A percentile compares a stretch with the other conserved stretches of the same genome.
Evolutionary conservation across 2,888 invertebrate species (phyloP).

Genomic region (Sminthurides aquaticus): DNA sequence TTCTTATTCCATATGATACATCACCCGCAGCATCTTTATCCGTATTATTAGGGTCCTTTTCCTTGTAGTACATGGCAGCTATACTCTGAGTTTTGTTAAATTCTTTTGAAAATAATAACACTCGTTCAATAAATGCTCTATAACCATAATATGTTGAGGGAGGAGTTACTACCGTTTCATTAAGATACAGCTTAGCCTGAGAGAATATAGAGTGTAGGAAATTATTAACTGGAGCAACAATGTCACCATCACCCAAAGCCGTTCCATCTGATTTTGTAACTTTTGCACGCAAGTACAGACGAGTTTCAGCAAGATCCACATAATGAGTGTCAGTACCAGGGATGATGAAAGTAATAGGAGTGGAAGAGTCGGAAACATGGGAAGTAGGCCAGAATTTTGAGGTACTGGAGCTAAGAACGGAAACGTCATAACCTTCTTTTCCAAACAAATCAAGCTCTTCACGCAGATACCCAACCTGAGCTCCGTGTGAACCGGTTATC

Average conservation of each 20-base stretch:
- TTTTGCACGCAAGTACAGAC: conserved; percentile 19
- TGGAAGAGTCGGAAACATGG: background rate
- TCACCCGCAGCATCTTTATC: background rate
- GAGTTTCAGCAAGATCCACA: conserved; percentile 16
- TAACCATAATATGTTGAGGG: conserved; percentile 19
- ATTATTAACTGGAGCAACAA: conserved; percentile 24
- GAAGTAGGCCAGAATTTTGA: conserved; percentile 14
- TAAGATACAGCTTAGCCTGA: too few species aligned
- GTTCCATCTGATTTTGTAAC: conserved; percentile 4
- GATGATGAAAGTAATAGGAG: conserved; percentile 28
- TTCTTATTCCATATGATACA: conserved; percentile 3
- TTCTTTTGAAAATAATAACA: conserved; percentile 15
- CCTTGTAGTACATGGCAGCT: conserved; percentile 22
- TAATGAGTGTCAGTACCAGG: conserved; percentile 29
- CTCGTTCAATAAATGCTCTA: conserved; percentile 15
- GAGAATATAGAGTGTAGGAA: conserved; percentile 21
- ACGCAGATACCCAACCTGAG: conserved; percentile 10
- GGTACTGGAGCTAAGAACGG: background rate
- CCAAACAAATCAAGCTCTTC: conserved; percentile 25
- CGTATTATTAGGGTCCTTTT: conserved; percentile 14
- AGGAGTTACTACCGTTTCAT: conserved; percentile 13
- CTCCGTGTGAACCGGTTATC: conserved; percentile 52
- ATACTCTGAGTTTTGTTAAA: too few species aligned
- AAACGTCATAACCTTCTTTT: conserved; percentile 23
- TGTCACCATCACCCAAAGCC: conserved; percentile 4